Evolutionary conservation across 2,797 vertebrate genomes (phyloP), one percentile per base, ranked within the genome.

Genomic region (Xerus rutilus): DNA sequence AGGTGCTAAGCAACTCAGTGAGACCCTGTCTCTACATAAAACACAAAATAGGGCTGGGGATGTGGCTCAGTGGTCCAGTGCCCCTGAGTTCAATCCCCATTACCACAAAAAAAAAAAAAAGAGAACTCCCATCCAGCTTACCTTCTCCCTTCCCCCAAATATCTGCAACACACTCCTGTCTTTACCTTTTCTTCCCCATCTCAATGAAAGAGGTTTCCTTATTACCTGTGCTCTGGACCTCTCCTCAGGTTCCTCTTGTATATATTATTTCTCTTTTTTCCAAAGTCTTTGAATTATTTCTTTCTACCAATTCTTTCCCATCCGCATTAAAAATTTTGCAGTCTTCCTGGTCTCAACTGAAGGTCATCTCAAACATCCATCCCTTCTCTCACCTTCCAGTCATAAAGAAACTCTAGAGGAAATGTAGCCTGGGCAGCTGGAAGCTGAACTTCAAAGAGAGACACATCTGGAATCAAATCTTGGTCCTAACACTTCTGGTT

Each of bases 211-310:
- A n/a, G 35, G 59, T 54, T 79, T 84, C 72, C 35, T 78, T 91
- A 39, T 81, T 39, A 54, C 32, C 45, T 65, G 18, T 15, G 54
- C 35, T 76, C 69, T 93, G 35, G 45, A 54, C 23, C 62, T n/a
- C 28, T 89, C 65, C 79, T 78, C 11, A 74, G 57, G 47, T 5
- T 83, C 64, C 64, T 89, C 87, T 86, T 32, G 4, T 47, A 52
- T 59, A 84, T 82, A 39, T 82, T 65, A 82, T n/a, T 57, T 59
- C 84, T 28, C n/a, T 54, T 76, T 81, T 8, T 32, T 14, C 15
- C 49, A 4, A 92, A 78, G 25, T 65, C 84, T 89, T 93, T 64
- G 57, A 69, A 86, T 86, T 81, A 89, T 74, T 89, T 96, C n/a
- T 89, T 86, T 86, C 45, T 47, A 15, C 5, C 25, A 13, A 59